Evolutionary conservation across 1,140 invertebrate species (phyloP).

Genomic region (Harlomillsia oculata): DNA sequence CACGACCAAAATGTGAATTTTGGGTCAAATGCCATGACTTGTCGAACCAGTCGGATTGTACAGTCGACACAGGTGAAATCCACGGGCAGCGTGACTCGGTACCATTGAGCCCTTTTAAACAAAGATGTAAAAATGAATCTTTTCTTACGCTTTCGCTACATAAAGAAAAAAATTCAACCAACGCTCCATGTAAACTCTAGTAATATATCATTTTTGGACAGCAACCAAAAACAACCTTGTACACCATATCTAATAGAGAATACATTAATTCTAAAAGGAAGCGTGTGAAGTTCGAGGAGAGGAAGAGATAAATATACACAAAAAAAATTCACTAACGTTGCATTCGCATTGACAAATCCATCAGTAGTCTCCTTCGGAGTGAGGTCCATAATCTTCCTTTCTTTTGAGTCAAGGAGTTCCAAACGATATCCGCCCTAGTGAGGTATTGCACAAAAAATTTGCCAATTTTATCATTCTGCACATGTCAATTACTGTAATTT

Average conservation of each 20-base stretch:
- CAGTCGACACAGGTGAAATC: conserved; percentile 81
- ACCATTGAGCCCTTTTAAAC: conserved; percentile 61
- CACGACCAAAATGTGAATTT: conserved; percentile 88
- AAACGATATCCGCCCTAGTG: conserved; percentile 74
- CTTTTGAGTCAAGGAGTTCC: conserved; percentile 68
- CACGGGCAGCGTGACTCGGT: conserved; percentile 63
- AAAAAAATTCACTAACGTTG: conserved; percentile 49
- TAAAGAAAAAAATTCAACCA: too few species aligned
- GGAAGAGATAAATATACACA: too few species aligned
- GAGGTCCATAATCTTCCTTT: conserved; percentile 68
- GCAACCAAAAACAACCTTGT: too few species aligned
- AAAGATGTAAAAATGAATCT: not conserved
- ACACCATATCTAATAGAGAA: too few species aligned
- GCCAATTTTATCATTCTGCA: not conserved
- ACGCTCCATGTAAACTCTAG: too few species aligned
- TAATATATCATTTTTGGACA: too few species aligned
- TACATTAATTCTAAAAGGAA: too few species aligned
- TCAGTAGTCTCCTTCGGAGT: conserved; percentile 67
- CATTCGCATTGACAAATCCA: conserved; percentile 67
- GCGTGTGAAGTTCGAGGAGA: too few species aligned
- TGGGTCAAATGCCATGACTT: conserved; percentile 77
- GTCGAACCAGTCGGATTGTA: conserved; percentile 72
- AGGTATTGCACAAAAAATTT: not conserved
- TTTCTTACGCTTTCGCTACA: not conserved
- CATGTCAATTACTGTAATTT: not conserved